Evolutionary conservation across 2,888 invertebrate species (phyloP).

Genomic region (Onthophagus sagittarius): DNA sequence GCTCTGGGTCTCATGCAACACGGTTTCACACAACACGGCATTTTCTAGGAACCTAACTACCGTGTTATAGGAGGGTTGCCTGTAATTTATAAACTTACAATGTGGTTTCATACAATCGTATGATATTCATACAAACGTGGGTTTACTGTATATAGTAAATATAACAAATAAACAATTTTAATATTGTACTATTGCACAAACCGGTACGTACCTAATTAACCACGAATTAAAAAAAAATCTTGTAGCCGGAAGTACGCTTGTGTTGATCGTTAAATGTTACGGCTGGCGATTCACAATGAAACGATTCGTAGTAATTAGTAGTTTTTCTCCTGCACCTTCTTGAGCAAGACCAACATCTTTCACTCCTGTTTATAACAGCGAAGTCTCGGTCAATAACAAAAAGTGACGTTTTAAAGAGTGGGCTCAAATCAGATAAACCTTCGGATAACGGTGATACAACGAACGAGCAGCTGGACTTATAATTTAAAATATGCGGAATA

Average conservation of each 20-base stretch:
- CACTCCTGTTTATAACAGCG: not conserved
- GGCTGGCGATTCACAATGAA: not conserved
- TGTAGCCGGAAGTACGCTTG: not conserved
- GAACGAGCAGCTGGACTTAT: not conserved
- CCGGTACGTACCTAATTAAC: not conserved
- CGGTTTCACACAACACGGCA: too few relatives aligned
- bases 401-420: not conserved
- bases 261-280: not conserved
- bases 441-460: not conserved
- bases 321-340: not conserved
- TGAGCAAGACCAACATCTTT: not conserved
- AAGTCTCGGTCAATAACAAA: not conserved
- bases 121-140: too few relatives aligned
- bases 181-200: not conserved
- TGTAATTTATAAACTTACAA: too few relatives aligned
- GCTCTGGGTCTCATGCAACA: too few relatives aligned
- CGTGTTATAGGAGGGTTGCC: too few relatives aligned
- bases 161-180: not conserved
- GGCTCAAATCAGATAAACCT: not conserved
- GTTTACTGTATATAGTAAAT: too few relatives aligned
- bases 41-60: too few relatives aligned
- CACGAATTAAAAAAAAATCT: not conserved
- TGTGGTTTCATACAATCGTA: too few relatives aligned
- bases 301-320: not conserved
- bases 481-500: not conserved